Conservation (phyloP, 2,113 vertebrate genomes). For the Macrotis lagotis region DNA sequence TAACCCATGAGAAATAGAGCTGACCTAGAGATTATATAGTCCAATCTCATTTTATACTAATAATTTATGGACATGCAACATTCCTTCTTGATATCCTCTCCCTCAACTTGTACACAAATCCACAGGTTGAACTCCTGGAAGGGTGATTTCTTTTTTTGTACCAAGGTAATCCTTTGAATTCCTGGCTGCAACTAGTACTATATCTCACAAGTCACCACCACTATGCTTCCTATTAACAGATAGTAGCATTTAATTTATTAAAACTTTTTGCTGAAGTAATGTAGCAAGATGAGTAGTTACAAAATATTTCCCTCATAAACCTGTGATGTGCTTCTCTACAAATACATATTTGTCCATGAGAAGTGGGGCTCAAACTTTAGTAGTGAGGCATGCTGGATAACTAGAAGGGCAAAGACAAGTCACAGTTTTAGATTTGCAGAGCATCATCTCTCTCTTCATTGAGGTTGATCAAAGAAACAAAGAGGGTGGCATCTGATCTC, state of each 20-base stretch:
- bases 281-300: background rate
- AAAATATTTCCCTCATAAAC: background rate
- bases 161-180: background rate
- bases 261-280: background rate
- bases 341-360: background rate
- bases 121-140: background rate
- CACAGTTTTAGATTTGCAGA: no score
- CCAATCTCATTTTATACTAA: background rate
- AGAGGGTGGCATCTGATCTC: no score
- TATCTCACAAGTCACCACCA: background rate
- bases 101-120: background rate
- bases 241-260: background rate
- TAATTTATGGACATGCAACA: background rate
- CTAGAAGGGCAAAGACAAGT: no score
- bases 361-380: background rate
- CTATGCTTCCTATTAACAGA: background rate
- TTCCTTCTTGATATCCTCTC: background rate
- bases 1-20: background rate
- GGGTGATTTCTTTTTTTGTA: background rate
- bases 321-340: background rate
- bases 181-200: background rate
- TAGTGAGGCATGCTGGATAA: background rate
- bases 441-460: no score
- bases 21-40: background rate
- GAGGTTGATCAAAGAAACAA: no score